Conservation (phyloP, 2,797 vertebrate species). For the Tenualosa thibaudeaui region DNA sequence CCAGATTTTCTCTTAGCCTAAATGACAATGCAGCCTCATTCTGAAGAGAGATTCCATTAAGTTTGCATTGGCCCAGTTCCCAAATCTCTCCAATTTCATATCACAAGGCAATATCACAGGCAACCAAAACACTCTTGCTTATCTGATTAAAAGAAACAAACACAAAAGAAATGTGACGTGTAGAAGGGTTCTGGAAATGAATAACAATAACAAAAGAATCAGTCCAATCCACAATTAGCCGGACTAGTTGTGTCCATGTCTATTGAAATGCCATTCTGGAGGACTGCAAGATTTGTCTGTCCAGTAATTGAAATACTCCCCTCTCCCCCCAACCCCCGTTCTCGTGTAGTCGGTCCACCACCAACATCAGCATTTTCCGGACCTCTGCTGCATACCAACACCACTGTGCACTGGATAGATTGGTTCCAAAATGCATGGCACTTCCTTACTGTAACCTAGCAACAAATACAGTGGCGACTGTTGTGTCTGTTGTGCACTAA, state of each 20-base stretch:
- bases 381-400: conserved; percentile 39
- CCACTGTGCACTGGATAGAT: conserved; percentile 38
- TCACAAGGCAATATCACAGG: conserved; percentile 4
- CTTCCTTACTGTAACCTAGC: conserved; percentile 74
- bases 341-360: conserved; percentile 35
- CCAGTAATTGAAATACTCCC: conserved; percentile 32
- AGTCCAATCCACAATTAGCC: neutral
- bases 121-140: neutral
- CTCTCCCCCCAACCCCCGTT: neutral
- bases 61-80: neutral
- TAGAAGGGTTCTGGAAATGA: neutral
- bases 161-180: neutral
- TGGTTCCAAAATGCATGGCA: conserved; percentile 67
- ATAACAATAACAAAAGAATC: neutral
- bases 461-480: conserved; percentile 58
- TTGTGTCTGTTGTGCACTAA: neutral
- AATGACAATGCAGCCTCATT: neutral
- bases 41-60: neutral
- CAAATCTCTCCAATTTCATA: neutral
- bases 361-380: conserved; percentile 26
- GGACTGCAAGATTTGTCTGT: conserved; percentile 24
- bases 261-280: conserved; percentile 23
- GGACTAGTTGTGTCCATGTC: neutral
- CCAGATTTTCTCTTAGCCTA: neutral
- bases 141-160: conserved; percentile 3